Evolutionary conservation across 2,888 invertebrate species (phyloP).

Genomic region (Apantesis nais): DNA sequence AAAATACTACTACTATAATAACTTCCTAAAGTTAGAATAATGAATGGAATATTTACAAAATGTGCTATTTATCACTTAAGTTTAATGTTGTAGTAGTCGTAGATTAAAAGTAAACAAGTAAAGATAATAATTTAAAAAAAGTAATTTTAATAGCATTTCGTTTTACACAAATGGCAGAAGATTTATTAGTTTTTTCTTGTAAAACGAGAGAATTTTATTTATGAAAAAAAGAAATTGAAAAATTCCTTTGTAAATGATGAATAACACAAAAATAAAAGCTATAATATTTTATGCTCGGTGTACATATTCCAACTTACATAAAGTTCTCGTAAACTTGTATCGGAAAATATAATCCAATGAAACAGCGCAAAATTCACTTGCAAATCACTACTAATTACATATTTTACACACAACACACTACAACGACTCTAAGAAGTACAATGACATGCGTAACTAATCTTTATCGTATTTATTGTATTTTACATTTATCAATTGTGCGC

Average conservation of each 20-base stretch:
- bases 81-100: neutral
- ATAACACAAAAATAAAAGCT: neutral
- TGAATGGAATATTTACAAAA: neutral
- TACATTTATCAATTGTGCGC: conserved; percentile 40
- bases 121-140: neutral
- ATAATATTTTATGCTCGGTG: neutral
- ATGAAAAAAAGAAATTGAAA: neutral
- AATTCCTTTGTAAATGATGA: neutral
- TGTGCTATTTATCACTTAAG: neutral
- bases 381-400: conserved; percentile 30
- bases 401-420: conserved; percentile 39
- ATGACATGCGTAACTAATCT: conserved; percentile 42
- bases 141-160: neutral
- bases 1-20: neutral
- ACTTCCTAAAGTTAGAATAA: neutral
- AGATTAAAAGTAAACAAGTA: neutral
- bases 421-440: conserved; percentile 27
- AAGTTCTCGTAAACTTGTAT: conserved; percentile 1
- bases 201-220: neutral
- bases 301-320: conserved; percentile 7
- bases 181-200: too few relatives aligned
- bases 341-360: conserved; percentile 1
- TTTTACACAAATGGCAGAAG: neutral
- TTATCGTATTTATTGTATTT: conserved; percentile 38
- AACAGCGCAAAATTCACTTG: conserved; percentile 20